Conservation (phyloP, 1,140 invertebrate genomes). For the Heliconius hewitsoni region DNA sequence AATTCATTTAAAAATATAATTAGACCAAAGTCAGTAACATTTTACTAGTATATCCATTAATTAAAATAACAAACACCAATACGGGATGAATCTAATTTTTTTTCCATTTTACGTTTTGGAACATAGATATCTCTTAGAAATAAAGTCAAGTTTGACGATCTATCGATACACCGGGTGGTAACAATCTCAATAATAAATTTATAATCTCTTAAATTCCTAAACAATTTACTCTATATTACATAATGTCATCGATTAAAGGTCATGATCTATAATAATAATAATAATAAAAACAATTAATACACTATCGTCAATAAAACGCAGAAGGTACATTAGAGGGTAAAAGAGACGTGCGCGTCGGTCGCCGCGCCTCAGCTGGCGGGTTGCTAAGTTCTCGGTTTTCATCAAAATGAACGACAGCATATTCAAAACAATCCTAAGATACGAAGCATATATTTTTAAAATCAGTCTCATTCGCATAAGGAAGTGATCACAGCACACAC, state of each 20-base stretch:
- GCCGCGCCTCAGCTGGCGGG: not conserved
- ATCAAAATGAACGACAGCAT: conserved; percentile 29
- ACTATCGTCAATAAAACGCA: conserved; percentile 48
- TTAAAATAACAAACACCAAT: conserved; percentile 71
- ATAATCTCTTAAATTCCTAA: conserved; percentile 76
- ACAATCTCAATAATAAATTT: conserved; percentile 75
- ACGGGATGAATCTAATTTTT: conserved; percentile 49
- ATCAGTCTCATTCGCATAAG: conserved; percentile 82
- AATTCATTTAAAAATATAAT: conserved; percentile 67
- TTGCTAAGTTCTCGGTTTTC: not conserved
- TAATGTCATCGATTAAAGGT: conserved; percentile 75
- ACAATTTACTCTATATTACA: conserved; percentile 75
- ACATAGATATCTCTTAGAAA: conserved; percentile 57
- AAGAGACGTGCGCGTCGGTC: conserved; percentile 1
- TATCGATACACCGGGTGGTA: conserved; percentile 73
- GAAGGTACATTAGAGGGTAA: conserved; percentile 51
- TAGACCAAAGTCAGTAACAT: conserved; percentile 67
- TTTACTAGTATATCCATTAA: conserved; percentile 65
- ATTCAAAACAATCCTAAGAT: conserved; percentile 65
- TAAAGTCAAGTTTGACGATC: conserved; percentile 57
- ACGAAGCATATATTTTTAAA: conserved; percentile 74
- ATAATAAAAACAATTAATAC: conserved; percentile 50
- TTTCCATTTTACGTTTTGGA: conserved; percentile 57
- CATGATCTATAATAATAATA: conserved; percentile 67
- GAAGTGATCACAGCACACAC: conserved; percentile 81